phyloP scores from a whole-genome alignment of 2,888 invertebrate genomes.

The Clistopyga incitator region DNA sequence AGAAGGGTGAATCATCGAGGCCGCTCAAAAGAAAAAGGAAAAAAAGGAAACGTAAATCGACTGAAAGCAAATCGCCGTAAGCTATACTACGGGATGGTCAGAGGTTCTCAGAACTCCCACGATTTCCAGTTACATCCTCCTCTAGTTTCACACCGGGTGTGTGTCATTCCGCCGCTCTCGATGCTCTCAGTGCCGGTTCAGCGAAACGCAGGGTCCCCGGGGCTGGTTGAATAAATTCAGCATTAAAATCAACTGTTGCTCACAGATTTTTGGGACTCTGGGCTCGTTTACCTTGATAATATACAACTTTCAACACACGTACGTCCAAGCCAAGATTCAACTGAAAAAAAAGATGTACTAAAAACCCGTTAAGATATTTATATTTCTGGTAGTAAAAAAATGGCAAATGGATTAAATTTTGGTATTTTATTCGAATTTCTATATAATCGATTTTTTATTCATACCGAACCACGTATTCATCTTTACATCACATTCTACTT shows the following conservation, averaged over 20 bases:
- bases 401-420: background rate
- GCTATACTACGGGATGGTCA: constrained; percentile 20
- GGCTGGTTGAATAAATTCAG: background rate
- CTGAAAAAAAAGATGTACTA: background rate
- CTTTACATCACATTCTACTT: background rate
- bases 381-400: background rate
- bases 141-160: constrained; percentile 19
- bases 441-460: background rate
- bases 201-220: background rate
- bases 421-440: background rate
- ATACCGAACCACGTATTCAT: background rate
- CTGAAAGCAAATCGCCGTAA: constrained; percentile 16
- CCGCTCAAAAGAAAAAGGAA: background rate
- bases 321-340: background rate
- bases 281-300: background rate
- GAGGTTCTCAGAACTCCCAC: constrained; percentile 37
- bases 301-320: background rate
- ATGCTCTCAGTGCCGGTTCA: constrained; percentile 31
- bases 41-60: background rate
- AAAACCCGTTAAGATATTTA: background rate
- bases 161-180: constrained; percentile 19
- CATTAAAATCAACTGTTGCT: background rate
- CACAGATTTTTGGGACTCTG: background rate
- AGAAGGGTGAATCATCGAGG: constrained; percentile 8
- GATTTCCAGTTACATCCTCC: constrained; percentile 33